A percentile compares a stretch with the other conserved stretches of the same genome.
Evolutionary conservation across 1,140 invertebrate genomes (phyloP).

Genomic region (Helicoverpa zea): DNA sequence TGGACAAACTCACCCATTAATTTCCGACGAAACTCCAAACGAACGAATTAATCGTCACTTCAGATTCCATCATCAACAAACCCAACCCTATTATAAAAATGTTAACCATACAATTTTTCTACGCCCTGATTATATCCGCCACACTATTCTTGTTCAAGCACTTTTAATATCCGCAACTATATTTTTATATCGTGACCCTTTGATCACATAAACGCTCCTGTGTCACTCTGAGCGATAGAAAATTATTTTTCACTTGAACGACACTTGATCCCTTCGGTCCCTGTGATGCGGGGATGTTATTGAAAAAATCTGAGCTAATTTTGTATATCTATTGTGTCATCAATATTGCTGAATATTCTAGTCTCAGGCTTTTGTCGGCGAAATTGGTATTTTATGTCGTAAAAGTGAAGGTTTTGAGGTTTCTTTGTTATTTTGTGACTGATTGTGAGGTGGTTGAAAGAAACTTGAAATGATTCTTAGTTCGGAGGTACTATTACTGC

Average conservation of each 20-base stretch:
- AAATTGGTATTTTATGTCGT: not conserved
- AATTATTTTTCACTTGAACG: conserved; percentile 43
- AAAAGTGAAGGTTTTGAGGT: too few species aligned
- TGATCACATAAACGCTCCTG: conserved; percentile 44
- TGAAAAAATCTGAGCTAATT: conserved; percentile 33
- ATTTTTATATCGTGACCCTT: conserved; percentile 10
- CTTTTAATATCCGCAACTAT: conserved; percentile 44
- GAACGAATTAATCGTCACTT: not conserved
- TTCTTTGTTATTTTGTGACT: too few species aligned
- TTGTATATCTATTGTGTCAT: conserved; percentile 12
- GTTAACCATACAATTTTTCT: not conserved
- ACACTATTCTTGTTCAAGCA: conserved; percentile 23
- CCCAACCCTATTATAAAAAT: conserved; percentile 3
- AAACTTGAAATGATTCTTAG: too few species aligned
- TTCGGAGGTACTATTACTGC: too few species aligned
- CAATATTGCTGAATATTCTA: conserved; percentile 8
- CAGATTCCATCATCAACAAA: not conserved
- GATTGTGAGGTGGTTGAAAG: too few species aligned
- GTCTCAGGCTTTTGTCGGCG: not conserved
- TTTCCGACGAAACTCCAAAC: too few species aligned
- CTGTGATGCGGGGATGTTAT: conserved; percentile 16
- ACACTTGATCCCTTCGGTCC: conserved; percentile 2
- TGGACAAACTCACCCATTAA: too few species aligned
- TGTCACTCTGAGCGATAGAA: conserved; percentile 40
- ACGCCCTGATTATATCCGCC: conserved; percentile 5